phyloP scores from a whole-genome alignment of 2,888 invertebrate genomes.

The Choreutis nemorana region DNA sequence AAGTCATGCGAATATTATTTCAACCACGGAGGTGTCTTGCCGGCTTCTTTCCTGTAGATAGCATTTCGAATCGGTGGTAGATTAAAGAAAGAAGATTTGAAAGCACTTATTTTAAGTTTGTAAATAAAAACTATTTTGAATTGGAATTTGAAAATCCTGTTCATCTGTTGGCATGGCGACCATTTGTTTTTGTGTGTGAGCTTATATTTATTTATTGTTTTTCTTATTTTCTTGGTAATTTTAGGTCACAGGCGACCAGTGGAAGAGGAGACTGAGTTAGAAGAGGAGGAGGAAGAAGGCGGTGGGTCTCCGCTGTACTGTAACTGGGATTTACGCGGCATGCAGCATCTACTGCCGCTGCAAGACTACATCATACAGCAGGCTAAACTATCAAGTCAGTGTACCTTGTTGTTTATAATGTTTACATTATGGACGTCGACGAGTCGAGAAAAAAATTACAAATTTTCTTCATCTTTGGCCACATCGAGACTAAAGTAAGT shows the following conservation, averaged over 20 bases:
- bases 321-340: slow-evolving; percentile 73
- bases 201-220: too few species aligned
- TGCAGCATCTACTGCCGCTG: slow-evolving; percentile 81
- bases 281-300: slow-evolving; percentile 66
- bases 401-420: slow-evolving; percentile 1
- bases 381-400: slow-evolving; percentile 75
- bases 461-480: background rate
- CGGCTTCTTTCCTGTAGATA: too few species aligned
- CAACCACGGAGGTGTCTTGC: too few species aligned
- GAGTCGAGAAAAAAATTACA: background rate
- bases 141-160: too few species aligned
- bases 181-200: too few species aligned
- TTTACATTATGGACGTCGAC: background rate
- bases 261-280: slow-evolving; percentile 41
- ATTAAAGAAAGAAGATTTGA: too few species aligned
- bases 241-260: slow-evolving; percentile 43
- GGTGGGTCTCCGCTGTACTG: slow-evolving; percentile 73
- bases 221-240: background rate
- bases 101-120: too few species aligned
- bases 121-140: too few species aligned
- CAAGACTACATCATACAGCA: slow-evolving; percentile 91
- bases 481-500: too few species aligned
- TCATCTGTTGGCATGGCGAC: too few species aligned
- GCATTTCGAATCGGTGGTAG: too few species aligned
- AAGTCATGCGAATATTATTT: too few species aligned